These are phyloP conservation scores for Zaprionus bogoriensis DNA, from an alignment of 2,888 invertebrate species.

Conservation along the genomic window DNA sequence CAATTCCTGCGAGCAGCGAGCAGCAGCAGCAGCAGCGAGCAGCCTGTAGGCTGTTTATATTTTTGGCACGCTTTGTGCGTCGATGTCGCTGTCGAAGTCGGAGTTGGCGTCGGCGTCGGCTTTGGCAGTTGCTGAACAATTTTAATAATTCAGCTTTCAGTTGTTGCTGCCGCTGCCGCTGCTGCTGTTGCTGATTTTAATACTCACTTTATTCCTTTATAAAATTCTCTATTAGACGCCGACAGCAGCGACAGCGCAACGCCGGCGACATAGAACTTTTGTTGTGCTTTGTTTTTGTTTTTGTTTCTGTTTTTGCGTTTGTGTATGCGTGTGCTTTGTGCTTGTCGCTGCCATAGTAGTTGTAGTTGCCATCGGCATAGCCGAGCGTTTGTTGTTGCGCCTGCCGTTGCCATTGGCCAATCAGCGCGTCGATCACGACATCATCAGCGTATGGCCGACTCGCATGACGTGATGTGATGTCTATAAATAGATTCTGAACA, in stretches of 20 bases:
- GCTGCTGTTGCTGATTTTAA: conserved; percentile 49
- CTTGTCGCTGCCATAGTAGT: conserved; percentile 47
- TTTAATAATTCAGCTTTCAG: conserved; percentile 43
- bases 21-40: too few relatives aligned
- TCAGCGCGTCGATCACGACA: conserved; percentile 55
- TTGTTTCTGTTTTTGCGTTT: conserved; percentile 33
- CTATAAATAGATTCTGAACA: conserved; percentile 64
- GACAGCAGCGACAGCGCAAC: conserved; percentile 35
- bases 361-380: conserved; percentile 37
- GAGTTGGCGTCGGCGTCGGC: neutral
- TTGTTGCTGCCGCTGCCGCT: conserved; percentile 22
- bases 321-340: conserved; percentile 41
- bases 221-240: conserved; percentile 67
- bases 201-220: conserved; percentile 71
- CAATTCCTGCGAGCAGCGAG: too few relatives aligned
- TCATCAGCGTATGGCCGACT: conserved; percentile 43
- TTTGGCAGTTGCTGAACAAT: conserved; percentile 44
- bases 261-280: conserved; percentile 68
- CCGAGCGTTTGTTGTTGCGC: conserved; percentile 37
- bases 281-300: conserved; percentile 28
- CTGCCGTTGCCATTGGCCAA: conserved; percentile 41
- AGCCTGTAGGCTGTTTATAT: conserved; percentile 27
- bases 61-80: conserved; percentile 61
- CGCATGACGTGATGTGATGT: conserved; percentile 49
- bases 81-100: conserved; percentile 11